Evolutionary conservation across 2,888 invertebrate species (phyloP).

Genomic region (Oeneis ivallda): DNA sequence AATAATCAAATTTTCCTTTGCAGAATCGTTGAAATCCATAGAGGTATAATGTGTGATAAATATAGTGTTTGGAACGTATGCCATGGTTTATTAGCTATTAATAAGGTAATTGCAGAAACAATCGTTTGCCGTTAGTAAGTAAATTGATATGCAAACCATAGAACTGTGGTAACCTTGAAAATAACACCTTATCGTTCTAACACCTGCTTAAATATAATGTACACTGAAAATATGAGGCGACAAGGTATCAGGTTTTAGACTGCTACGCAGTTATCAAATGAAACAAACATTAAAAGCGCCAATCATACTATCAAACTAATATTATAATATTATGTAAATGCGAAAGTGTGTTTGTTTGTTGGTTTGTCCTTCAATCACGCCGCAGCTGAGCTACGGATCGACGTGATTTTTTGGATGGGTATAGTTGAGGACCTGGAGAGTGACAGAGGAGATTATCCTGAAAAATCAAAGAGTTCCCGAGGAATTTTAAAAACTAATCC

Average conservation of each 20-base stretch:
- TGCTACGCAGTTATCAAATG: constrained; percentile 27
- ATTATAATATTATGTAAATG: too few relatives aligned
- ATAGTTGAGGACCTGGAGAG: too few relatives aligned
- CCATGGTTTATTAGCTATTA: constrained; percentile 10
- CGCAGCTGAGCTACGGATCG: too few relatives aligned
- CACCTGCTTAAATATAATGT: constrained; percentile 62
- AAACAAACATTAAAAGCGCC: constrained; percentile 36
- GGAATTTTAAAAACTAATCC: too few relatives aligned
- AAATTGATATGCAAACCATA: constrained; percentile 23
- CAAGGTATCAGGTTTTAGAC: constrained; percentile 31
- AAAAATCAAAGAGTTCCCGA: too few relatives aligned
- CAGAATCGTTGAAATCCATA: constrained; percentile 3
- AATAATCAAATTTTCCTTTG: too few relatives aligned
- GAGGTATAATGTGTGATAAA: neutral
- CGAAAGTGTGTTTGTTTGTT: too few relatives aligned
- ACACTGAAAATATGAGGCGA: constrained; percentile 47
- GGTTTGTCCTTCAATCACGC: too few relatives aligned
- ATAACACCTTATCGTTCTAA: constrained; percentile 43
- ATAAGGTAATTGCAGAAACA: constrained; percentile 15
- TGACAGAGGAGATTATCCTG: too few relatives aligned
- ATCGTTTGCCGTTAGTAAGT: neutral
- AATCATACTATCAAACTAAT: too few relatives aligned
- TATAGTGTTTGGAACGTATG: constrained; percentile 13
- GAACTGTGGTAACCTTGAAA: constrained; percentile 41
- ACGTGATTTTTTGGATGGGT: too few relatives aligned